A percentile compares a stretch with the other conserved stretches of the same genome.
Conservation (phyloP, 2,797 vertebrate genomes). For the Cossypha dichroa region DNA sequence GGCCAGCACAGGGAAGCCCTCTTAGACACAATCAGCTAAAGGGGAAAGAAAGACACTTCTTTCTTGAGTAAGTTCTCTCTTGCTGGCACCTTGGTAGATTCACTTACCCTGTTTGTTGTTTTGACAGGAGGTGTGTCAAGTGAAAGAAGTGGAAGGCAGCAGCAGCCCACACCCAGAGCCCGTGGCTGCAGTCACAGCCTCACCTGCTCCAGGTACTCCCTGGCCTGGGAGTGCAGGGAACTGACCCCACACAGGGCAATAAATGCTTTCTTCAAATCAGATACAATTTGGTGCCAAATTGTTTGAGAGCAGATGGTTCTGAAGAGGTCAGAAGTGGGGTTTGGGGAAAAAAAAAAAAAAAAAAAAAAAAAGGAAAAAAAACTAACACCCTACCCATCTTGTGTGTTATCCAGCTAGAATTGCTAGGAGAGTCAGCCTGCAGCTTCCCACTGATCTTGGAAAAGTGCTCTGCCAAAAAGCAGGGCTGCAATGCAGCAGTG, state of each 20-base stretch:
- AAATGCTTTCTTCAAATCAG: background rate
- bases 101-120: background rate
- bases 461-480: background rate
- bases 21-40: background rate
- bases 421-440: accelerated
- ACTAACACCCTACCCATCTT: accelerated
- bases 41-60: background rate
- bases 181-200: accelerated
- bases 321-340: background rate
- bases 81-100: background rate
- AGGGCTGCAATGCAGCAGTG: background rate
- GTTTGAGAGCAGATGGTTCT: background rate
- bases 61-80: background rate
- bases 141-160: accelerated
- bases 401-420: background rate
- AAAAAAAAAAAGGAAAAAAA: too few relatives aligned
- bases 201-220: background rate
- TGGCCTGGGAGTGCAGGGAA: accelerated
- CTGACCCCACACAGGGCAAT: background rate
- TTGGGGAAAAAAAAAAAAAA: background rate
- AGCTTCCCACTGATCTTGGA: background rate
- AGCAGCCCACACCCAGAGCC: accelerated
- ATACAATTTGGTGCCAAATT: accelerated
- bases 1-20: accelerated
- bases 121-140: slow-evolving; percentile 26